A percentile compares a stretch with the other conserved stretches of the same genome.
These are phyloP conservation scores for Eubasilissa splendida DNA, from an alignment of 2,888 invertebrate species.

Conservation along the genomic window DNA sequence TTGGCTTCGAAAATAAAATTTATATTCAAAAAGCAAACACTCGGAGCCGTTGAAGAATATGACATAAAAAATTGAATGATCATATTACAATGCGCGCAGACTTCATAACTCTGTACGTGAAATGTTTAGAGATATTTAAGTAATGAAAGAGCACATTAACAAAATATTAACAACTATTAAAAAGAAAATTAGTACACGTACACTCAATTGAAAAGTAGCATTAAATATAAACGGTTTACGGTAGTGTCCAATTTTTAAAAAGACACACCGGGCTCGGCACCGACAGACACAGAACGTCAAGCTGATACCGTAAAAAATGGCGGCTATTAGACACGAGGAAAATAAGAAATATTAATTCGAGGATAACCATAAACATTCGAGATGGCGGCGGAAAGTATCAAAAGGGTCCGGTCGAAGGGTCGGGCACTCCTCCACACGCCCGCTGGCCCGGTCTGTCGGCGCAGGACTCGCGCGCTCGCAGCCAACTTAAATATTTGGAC, in stretches of 20 bases:
- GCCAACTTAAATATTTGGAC: no score
- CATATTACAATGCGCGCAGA: neutral
- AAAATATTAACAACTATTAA: no score
- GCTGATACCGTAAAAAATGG: conserved; percentile 25
- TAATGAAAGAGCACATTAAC: no score
- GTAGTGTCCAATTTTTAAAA: no score
- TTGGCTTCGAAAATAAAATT: conserved; percentile 18
- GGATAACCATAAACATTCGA: conserved; percentile 31
- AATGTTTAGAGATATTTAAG: neutral
- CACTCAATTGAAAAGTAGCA: no score
- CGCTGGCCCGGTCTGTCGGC: neutral
- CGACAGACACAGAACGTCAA: conserved; percentile 14
- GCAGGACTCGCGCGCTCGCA: neutral
- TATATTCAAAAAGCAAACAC: conserved; percentile 14
- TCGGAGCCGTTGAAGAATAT: neutral
- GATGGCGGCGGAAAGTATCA: conserved; percentile 20
- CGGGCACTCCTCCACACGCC: conserved; percentile 28
- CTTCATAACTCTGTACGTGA: neutral
- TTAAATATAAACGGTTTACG: no score
- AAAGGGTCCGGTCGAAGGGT: conserved; percentile 17
- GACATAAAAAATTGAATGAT: neutral
- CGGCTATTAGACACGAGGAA: conserved; percentile 16
- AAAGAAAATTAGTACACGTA: no score
- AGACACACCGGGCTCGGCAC: neutral
- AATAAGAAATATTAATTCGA: conserved; percentile 27